A percentile compares a stretch with the other conserved stretches of the same genome.
These are phyloP conservation scores for Plectus sambesii DNA, from an alignment of 1,140 invertebrate species.

Conservation along the genomic window DNA sequence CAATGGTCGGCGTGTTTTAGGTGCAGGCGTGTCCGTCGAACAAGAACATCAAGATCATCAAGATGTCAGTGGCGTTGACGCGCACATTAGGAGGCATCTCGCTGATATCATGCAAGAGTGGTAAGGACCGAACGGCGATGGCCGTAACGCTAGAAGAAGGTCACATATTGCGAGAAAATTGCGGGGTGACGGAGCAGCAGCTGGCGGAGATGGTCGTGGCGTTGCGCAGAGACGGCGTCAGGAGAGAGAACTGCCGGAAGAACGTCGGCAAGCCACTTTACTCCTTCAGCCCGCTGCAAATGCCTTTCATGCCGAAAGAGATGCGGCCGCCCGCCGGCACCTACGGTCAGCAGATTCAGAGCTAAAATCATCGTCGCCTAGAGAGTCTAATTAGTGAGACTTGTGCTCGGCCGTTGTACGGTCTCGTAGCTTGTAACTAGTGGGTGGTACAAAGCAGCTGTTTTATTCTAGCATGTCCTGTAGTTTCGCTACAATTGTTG, in stretches of 20 bases:
- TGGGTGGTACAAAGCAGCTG: too few species aligned
- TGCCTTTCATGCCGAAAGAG: slow-evolving; percentile 40
- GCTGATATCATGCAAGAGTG: slow-evolving; percentile 36
- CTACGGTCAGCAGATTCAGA: slow-evolving; percentile 27
- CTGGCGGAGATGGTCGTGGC: slow-evolving; percentile 32
- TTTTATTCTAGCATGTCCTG: too few species aligned
- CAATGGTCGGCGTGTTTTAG: slow-evolving; percentile 15
- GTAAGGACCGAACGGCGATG: slow-evolving; percentile 43
- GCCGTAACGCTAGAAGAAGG: slow-evolving; percentile 42
- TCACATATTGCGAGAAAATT: slow-evolving; percentile 31
- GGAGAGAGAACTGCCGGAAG: slow-evolving; percentile 42
- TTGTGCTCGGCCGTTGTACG: too few species aligned
- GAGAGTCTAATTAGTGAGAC: too few species aligned
- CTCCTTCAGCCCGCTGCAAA: slow-evolving; percentile 43
- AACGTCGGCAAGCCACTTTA: slow-evolving; percentile 42
- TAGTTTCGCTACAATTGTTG: too few species aligned
- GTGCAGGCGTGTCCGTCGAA: slow-evolving; percentile 34
- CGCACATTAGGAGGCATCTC: slow-evolving; percentile 23
- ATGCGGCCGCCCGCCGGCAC: slow-evolving; percentile 40
- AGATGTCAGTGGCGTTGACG: slow-evolving; percentile 32
- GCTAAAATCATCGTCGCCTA: too few species aligned
- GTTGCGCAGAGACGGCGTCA: slow-evolving; percentile 35
- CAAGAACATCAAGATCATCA: slow-evolving; percentile 36
- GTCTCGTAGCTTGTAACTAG: too few species aligned
- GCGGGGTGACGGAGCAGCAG: slow-evolving; percentile 35